phyloP scores from a whole-genome alignment of 2,113 vertebrate species.

The Albula glossodonta region DNA sequence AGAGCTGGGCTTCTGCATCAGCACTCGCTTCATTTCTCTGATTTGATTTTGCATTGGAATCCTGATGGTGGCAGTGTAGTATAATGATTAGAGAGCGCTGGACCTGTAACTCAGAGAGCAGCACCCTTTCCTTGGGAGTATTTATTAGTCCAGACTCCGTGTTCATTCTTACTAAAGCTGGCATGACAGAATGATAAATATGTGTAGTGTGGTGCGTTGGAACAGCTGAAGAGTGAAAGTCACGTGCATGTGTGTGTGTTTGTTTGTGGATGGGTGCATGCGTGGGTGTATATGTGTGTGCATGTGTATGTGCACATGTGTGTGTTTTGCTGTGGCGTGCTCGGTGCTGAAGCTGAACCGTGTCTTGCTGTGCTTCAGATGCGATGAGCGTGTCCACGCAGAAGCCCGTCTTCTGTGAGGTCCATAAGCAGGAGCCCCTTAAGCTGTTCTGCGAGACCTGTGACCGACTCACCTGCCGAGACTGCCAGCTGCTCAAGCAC shows the following conservation, averaged over 20 bases:
- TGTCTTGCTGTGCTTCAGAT: conserved; percentile 63
- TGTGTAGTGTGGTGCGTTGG: too few relatives aligned
- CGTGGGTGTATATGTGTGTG: too few relatives aligned
- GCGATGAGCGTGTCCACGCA: conserved; percentile 85
- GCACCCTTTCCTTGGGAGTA: too few relatives aligned
- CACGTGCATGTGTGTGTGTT: too few relatives aligned
- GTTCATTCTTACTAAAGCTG: too few relatives aligned
- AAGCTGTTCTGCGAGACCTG: conserved; percentile 98
- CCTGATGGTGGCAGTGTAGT: too few relatives aligned
- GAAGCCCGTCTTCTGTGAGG: conserved; percentile 90
- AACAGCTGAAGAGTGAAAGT: too few relatives aligned
- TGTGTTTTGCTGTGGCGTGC: background rate
- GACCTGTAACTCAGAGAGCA: too few relatives aligned
- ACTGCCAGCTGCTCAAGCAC: conserved; percentile 94
- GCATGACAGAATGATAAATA: too few relatives aligned
- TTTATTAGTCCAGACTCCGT: too few relatives aligned
- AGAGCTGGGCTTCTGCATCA: background rate
- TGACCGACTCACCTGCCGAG: conserved; percentile 92
- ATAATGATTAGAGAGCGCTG: background rate
- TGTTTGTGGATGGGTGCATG: too few relatives aligned
- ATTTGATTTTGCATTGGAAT: background rate
- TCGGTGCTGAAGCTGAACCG: background rate
- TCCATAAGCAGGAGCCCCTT: conserved; percentile 94
- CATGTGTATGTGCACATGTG: background rate
- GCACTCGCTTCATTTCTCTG: background rate